A percentile compares a stretch with the other conserved stretches of the same genome.
Conservation (phyloP, 2,113 vertebrate species). For the Rhynchomys soricoides region DNA sequence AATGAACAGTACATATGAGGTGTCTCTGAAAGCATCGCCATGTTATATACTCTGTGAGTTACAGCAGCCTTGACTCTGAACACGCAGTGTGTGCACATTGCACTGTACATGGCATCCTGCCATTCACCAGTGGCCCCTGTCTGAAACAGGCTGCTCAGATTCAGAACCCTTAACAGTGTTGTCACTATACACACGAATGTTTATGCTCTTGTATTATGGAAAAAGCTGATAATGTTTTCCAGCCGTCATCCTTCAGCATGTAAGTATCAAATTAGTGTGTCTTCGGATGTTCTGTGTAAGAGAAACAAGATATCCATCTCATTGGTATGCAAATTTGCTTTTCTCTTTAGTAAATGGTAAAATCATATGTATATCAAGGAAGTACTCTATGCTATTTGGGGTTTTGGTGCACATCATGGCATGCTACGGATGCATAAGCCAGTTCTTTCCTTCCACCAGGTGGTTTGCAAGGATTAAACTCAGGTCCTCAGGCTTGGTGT, state of each 20-base stretch:
- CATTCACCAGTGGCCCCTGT: not conserved
- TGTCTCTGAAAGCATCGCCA: no score
- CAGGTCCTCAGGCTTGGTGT: not conserved
- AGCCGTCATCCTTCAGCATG: not conserved
- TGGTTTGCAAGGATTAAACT: not conserved
- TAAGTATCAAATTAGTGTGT: not conserved
- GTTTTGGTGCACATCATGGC: not conserved
- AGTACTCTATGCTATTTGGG: not conserved
- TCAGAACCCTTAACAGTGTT: not conserved
- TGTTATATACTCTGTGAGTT: not conserved
- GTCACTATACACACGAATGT: not conserved
- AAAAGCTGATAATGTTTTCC: not conserved
- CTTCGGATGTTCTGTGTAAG: not conserved
- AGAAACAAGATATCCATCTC: not conserved
- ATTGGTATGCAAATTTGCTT: not conserved
- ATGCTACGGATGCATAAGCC: not conserved
- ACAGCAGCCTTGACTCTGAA: not conserved
- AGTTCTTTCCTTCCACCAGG: not conserved
- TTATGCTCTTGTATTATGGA: not conserved
- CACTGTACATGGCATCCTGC: no score
- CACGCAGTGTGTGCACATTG: not conserved
- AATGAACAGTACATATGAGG: no score
- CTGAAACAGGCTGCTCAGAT: not conserved
- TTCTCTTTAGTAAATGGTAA: not conserved
- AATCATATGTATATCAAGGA: not conserved